A percentile compares a stretch with the other conserved stretches of the same genome.
Conservation (phyloP, 2,797 vertebrate species). For the Diplodus puntazzo region DNA sequence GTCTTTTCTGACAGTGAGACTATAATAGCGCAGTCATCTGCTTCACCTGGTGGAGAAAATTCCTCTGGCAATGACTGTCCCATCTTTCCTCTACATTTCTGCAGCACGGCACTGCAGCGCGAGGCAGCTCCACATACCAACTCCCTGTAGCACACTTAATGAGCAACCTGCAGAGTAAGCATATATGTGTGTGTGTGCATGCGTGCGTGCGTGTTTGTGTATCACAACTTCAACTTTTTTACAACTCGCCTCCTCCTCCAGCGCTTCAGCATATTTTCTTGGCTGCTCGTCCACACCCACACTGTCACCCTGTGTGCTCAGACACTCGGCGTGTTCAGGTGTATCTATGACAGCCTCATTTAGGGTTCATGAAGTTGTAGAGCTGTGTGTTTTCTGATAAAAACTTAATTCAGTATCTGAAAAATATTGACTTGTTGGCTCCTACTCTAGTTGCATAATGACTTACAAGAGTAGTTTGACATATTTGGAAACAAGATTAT, state of each 20-base stretch:
- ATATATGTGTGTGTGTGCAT: conserved; percentile 9
- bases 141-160: conserved; percentile 65
- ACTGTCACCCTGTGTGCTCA: conserved; percentile 15
- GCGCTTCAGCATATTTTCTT: conserved; percentile 30
- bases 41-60: conserved; percentile 58
- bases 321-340: background rate
- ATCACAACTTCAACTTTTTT: conserved; percentile 47
- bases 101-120: conserved; percentile 52
- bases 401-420: background rate
- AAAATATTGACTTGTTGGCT: background rate
- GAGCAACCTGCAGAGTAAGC: conserved; percentile 59
- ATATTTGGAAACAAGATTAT: background rate
- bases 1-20: conserved; percentile 55
- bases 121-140: conserved; percentile 50
- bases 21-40: conserved; percentile 58
- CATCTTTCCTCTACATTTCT: conserved; percentile 55
- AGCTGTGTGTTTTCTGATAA: background rate
- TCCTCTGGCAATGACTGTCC: conserved; percentile 61
- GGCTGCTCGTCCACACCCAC: conserved; percentile 43
- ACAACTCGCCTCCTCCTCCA: conserved; percentile 25
- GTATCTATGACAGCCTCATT: conserved; percentile 12
- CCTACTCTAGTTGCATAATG: background rate
- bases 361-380: background rate
- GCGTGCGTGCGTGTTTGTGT: background rate
- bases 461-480: background rate